These are phyloP conservation scores for Crocallis elinguaria DNA, from an alignment of 2,888 invertebrate genomes.

Conservation along the genomic window DNA sequence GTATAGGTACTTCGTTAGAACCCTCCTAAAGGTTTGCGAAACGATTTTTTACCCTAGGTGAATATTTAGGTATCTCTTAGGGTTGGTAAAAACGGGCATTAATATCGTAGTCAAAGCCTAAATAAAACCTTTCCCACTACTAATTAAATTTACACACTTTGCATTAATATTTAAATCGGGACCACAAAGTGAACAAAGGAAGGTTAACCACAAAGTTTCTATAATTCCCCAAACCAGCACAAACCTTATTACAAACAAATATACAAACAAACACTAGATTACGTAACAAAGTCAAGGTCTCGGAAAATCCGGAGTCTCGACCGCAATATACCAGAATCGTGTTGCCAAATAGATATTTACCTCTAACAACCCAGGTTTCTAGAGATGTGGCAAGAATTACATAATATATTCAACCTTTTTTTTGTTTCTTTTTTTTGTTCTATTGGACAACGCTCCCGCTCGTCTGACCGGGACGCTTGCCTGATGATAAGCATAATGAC, in stretches of 20 bases:
- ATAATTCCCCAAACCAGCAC: background rate
- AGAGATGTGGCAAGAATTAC: background rate
- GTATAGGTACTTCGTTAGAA: too few species aligned
- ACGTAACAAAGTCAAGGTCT: constrained; percentile 9
- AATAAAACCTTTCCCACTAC: too few species aligned
- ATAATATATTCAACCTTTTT: background rate
- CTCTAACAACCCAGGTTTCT: background rate
- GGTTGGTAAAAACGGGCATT: too few species aligned
- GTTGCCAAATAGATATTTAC: constrained; percentile 1
- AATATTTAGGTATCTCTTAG: too few species aligned
- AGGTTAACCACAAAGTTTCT: constrained; percentile 6
- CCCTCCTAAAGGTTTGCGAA: too few species aligned
- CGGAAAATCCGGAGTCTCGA: constrained; percentile 1
- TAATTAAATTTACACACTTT: too few species aligned
- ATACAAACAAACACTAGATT: background rate
- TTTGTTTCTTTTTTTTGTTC: background rate
- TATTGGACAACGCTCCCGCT: background rate
- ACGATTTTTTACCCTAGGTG: too few species aligned
- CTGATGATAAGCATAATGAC: too few species aligned
- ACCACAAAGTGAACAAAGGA: constrained; percentile 7
- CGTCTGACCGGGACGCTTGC: too few species aligned
- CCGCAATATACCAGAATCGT: background rate
- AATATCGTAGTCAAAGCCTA: too few species aligned
- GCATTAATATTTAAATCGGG: background rate
- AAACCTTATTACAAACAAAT: constrained; percentile 3